Percentiles rank a stretch among this genome's conserved stretches.
Conservation (phyloP, 2,888 invertebrate species). For the Leptinotarsa tumamoca region DNA sequence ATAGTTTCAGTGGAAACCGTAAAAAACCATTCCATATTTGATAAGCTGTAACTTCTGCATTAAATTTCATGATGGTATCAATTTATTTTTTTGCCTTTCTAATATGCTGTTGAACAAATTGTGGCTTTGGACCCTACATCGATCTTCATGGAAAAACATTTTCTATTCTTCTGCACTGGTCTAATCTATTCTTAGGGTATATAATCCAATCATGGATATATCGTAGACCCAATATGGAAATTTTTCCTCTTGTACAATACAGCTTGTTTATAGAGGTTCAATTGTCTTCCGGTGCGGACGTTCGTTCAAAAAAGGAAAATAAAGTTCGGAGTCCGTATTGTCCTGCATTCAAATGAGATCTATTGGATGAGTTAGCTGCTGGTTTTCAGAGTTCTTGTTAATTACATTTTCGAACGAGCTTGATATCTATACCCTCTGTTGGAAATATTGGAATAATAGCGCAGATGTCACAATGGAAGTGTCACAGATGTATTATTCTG, state of each 20-base stretch:
- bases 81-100: too few species aligned
- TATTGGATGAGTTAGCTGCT: not conserved
- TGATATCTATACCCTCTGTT: not conserved
- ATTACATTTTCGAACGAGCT: not conserved
- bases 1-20: too few species aligned
- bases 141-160: too few species aligned
- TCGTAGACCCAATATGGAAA: not conserved
- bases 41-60: too few species aligned
- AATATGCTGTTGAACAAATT: too few species aligned
- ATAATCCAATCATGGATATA: too few species aligned
- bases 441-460: not conserved
- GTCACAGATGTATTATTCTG: too few species aligned
- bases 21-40: too few species aligned
- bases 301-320: slow-evolving; percentile 4
- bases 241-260: not conserved
- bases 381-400: not conserved
- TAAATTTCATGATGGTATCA: too few species aligned
- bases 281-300: slow-evolving; percentile 1
- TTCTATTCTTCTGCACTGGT: too few species aligned
- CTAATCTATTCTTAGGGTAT: too few species aligned
- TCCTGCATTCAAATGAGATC: not conserved
- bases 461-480: not conserved
- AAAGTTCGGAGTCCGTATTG: not conserved
- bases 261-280: not conserved
- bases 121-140: too few species aligned